Base-by-base conservation (phyloP, 2,797 vertebrate genomes). In the Tachyglossus aculeatus region DNA sequence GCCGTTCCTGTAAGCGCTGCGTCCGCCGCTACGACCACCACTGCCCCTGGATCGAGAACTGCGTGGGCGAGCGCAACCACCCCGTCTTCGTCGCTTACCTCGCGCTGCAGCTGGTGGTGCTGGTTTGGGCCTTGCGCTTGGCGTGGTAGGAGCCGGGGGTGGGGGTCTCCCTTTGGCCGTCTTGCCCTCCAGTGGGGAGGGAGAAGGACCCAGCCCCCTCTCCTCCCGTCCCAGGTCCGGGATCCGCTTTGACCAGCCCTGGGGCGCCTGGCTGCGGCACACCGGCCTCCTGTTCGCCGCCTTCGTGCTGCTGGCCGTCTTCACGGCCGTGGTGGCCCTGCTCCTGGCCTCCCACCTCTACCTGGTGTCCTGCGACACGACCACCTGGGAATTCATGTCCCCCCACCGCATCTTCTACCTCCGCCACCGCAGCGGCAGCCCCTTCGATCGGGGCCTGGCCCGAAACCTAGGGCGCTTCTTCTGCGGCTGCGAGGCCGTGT, bases 31-130 rank as follows among this genome's bases (percentile, higher is more conserved):
- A 95, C 0, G 98, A 99, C 89, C 97, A 99, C 58, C 97, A 99
- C 90, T 99, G 97, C 61, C 97, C 97, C 58, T 98, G 97, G 97
- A 96, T 98, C 4, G 95, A 96, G 90, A 99, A 98, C 92, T 99
- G 97, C 0, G 94, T 99, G 0, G 97, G 97, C 0, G 97, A 98
- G 78, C 93, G 92, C 77, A 98, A 98, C 86, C 97, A 98, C 77
- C 95, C 95, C 6, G 93, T 96, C 89, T 99, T 98, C 57, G 84
- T 98, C 13, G 80, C 91, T 10, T 98, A 96, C 87, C 67, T 99
- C 80, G 88, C 85, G 0, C 74, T 96, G 32, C 96, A 98, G 91
- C 93, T 99, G 33, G 53, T 93, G 19, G 95, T 95, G 58, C 91
- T 98, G 39, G 83, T 98, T 9, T 99, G 97, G 98, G 95, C 93